Base-by-base conservation (phyloP, 2,113 vertebrate species). In the Eonycteris spelaea region DNA sequence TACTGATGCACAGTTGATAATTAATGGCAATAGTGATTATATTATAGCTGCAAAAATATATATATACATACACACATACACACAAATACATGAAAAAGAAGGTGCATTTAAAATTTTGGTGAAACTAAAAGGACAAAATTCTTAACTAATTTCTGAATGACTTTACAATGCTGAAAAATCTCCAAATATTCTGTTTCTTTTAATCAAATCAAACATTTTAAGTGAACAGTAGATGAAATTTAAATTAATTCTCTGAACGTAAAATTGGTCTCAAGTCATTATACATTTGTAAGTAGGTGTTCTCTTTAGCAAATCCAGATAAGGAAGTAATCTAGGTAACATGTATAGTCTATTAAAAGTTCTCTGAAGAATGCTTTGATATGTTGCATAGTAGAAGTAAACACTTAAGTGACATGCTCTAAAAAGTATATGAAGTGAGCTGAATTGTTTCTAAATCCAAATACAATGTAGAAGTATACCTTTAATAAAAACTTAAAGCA, bases 401-500 rank as follows among this genome's bases (percentile, higher is more conserved):
- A 94, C 0, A 80, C n/a, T 94, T 79, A 78, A 85, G 12, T 78
- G 70, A 55, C 65, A 19, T 51, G 21, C 71, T 70, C 33, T 96
- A 67, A 3, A 51, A 96, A 65, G 45, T 61, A 74, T 8, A n/a
- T 30, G 61, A 68, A 48, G 68, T 92, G 61, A 95, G 33, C 85
- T 2, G 22, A 95, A 95, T 86, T 94, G 26, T 82, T 79, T 67
- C 24, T 4, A 48, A 89, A 90, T 26, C 19, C 1, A 89, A 63
- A 77, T 86, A 8, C 9, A 92, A 82, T 78, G 77, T 73, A 73
- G n/a, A 97, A 97, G 95, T 94, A 51, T 14, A 91, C 78, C 21
- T 94, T 28, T 93, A 86, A 94, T 90, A 88, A 35, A 96, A 97
- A 15, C 19, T 80, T 83, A 96, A 97, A 91, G 61, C 68, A 78